These are phyloP conservation scores for Elephantulus edwardii DNA, from an alignment of 2,113 vertebrate genomes.

Conservation along the genomic window DNA sequence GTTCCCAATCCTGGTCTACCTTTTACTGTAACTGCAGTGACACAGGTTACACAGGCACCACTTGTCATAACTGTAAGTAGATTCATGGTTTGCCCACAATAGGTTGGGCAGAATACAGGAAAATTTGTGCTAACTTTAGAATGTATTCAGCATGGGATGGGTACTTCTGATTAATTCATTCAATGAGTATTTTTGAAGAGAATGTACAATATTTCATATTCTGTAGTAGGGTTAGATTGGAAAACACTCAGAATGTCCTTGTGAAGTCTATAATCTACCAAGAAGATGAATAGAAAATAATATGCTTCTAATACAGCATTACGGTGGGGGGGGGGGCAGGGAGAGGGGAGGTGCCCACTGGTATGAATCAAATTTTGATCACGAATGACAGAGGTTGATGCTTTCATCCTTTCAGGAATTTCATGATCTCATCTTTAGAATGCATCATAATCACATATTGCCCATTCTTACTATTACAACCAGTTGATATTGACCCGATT, in stretches of 20 bases:
- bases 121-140: too few relatives aligned
- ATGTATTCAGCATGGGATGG: fast-evolving
- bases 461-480: too few relatives aligned
- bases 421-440: background rate
- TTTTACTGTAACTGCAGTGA: slow-evolving; percentile 94
- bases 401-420: background rate
- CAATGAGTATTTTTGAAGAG: background rate
- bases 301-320: fast-evolving
- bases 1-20: slow-evolving; percentile 93
- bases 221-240: background rate
- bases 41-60: slow-evolving; percentile 91
- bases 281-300: background rate
- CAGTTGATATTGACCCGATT: too few relatives aligned
- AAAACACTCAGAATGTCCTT: background rate
- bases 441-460: background rate
- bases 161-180: background rate
- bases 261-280: background rate
- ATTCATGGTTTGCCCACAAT: background rate
- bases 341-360: too few relatives aligned
- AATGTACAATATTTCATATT: too few relatives aligned
- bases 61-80: slow-evolving; percentile 96
- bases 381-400: too few relatives aligned
- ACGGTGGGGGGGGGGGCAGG: too few relatives aligned
- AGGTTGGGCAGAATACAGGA: background rate
- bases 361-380: too few relatives aligned